These are phyloP conservation scores for Psilanteris sp. DNA, from an alignment of 1,140 invertebrate species.

Conservation along the genomic window DNA sequence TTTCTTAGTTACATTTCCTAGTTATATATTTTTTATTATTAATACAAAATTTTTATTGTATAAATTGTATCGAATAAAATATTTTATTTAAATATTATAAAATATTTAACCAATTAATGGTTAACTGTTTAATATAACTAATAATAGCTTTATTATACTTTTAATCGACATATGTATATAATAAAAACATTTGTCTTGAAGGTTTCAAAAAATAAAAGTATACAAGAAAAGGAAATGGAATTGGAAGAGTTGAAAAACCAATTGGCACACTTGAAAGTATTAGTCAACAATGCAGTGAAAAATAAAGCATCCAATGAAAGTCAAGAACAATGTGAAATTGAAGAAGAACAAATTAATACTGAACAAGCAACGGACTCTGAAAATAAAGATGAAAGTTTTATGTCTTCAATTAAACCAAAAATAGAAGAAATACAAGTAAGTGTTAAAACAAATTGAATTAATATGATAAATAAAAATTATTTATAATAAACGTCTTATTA, in stretches of 20 bases:
- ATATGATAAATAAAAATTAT: too few species aligned
- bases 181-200: conserved; percentile 6
- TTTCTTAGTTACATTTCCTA: too few species aligned
- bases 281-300: conserved; percentile 72
- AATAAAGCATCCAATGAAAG: conserved; percentile 51
- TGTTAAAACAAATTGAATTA: too few species aligned
- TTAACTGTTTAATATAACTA: conserved; percentile 13
- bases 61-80: too few species aligned
- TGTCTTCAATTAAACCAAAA: conserved; percentile 23
- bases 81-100: too few species aligned
- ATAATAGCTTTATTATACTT: too few species aligned
- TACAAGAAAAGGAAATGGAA: conserved; percentile 72
- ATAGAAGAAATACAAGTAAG: conserved; percentile 52
- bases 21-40: too few species aligned
- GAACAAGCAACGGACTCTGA: conserved; percentile 62
- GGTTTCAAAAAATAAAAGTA: conserved; percentile 58
- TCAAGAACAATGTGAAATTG: background rate
- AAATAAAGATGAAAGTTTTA: conserved; percentile 62
- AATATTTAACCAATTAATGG: too few species aligned
- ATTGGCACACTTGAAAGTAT: conserved; percentile 72
- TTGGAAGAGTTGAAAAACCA: conserved; percentile 75
- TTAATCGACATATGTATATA: background rate
- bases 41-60: too few species aligned
- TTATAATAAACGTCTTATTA: too few species aligned
- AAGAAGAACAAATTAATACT: conserved; percentile 9